Conservation (phyloP, 2,113 vertebrate genomes). For the Scomber japonicus region DNA sequence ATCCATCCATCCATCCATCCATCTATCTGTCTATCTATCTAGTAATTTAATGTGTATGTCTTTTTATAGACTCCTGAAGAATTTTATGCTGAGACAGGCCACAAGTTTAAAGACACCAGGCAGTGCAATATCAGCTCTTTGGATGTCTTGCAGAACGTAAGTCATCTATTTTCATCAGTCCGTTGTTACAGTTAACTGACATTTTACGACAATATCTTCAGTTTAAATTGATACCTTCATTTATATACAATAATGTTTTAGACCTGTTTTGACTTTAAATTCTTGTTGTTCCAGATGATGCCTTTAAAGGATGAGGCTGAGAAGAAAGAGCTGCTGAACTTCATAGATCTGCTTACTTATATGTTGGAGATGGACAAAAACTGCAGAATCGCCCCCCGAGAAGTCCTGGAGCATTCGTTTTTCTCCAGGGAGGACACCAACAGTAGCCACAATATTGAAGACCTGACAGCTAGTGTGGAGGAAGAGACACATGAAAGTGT, state of each 20-base stretch:
- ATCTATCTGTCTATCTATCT: not conserved
- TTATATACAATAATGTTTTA: not conserved
- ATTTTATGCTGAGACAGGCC: not conserved
- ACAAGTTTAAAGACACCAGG: slow-evolving; percentile 6
- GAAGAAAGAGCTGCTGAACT: not conserved
- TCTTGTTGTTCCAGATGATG: not conserved
- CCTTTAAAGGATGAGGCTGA: not conserved
- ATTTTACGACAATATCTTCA: not conserved
- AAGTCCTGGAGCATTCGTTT: slow-evolving; percentile 13
- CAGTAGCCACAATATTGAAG: not conserved
- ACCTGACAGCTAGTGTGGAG: too few species aligned
- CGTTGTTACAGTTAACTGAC: not conserved
- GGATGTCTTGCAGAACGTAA: not conserved
- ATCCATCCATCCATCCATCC: not conserved
- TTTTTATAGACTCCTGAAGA: slow-evolving; percentile 4
- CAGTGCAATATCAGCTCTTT: not conserved
- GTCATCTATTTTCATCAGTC: not conserved
- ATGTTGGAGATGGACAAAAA: slow-evolving; percentile 7
- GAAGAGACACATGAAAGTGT: too few species aligned
- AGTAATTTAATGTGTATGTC: not conserved
- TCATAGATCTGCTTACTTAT: slow-evolving; percentile 6
- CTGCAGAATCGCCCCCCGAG: not conserved
- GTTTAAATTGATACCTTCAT: not conserved
- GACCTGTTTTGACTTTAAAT: not conserved
- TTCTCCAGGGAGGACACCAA: not conserved